Percentiles rank a stretch among this genome's conserved stretches.
These are phyloP conservation scores for Periphyllus acericola DNA, from an alignment of 2,888 invertebrate species.

Conservation along the genomic window DNA sequence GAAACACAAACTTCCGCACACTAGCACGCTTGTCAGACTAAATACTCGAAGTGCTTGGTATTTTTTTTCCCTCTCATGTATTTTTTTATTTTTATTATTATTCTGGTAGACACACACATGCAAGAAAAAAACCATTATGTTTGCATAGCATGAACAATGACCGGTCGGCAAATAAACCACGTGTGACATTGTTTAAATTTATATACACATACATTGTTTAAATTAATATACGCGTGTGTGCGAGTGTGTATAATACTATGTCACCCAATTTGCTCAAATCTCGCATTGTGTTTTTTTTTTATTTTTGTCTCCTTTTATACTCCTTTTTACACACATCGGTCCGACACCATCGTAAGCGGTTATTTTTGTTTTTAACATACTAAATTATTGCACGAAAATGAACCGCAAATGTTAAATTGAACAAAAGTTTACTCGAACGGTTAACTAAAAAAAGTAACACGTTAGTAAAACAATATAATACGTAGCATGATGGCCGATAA, in stretches of 20 bases:
- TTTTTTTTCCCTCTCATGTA: conserved; percentile 15
- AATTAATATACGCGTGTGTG: not conserved
- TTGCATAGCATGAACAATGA: conserved; percentile 51
- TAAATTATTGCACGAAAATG: not conserved
- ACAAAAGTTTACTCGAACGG: not conserved
- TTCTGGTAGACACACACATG: not conserved
- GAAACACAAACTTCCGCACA: conserved; percentile 49
- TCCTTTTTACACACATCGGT: conserved; percentile 20
- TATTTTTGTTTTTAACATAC: not conserved
- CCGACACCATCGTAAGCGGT: not conserved
- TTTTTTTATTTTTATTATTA: conserved; percentile 33
- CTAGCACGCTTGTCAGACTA: conserved; percentile 47
- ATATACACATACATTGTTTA: conserved; percentile 48
- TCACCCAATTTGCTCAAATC: conserved; percentile 41
- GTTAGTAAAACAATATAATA: not conserved
- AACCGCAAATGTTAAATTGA: not conserved
- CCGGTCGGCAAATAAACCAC: conserved; percentile 57
- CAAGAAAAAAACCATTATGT: conserved; percentile 47
- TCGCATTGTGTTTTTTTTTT: conserved; percentile 37
- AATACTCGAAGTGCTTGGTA: conserved; percentile 50
- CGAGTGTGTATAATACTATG: conserved; percentile 7
- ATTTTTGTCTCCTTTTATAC: conserved; percentile 26
- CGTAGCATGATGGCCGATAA: not conserved
- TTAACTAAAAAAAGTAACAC: not conserved
- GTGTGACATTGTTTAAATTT: conserved; percentile 52